phyloP scores from a whole-genome alignment of 1,140 invertebrate species.

The Uloborus diversus region DNA sequence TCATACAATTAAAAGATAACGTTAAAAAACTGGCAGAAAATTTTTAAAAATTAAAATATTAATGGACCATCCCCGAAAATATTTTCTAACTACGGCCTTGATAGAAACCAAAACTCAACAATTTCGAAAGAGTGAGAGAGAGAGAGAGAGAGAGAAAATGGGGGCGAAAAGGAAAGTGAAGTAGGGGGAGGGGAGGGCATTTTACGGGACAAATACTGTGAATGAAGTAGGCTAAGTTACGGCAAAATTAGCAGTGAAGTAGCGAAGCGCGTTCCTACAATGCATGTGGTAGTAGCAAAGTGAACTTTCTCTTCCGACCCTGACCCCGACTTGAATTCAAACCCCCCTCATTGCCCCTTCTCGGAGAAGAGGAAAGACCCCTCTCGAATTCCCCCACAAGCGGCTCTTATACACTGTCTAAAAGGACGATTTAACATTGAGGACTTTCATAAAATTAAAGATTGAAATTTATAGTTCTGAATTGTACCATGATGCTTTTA shows the following conservation, averaged over 20 bases:
- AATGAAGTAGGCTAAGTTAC: neutral
- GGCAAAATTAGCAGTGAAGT: neutral
- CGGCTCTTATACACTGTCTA: constrained; percentile 34
- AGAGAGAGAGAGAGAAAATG: neutral
- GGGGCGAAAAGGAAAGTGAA: neutral
- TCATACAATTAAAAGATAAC: too few relatives aligned
- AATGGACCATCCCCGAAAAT: too few relatives aligned
- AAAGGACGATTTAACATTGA: constrained; percentile 3
- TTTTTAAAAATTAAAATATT: too few relatives aligned
- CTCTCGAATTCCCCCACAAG: neutral
- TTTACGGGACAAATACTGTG: neutral
- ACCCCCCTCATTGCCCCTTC: neutral
- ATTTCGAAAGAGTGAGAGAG: neutral
- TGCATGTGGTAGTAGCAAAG: neutral
- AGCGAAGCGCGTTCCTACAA: constrained; percentile 11
- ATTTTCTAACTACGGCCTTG: too few relatives aligned
- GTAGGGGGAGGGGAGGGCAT: neutral
- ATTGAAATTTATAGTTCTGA: neutral
- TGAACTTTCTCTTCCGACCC: constrained; percentile 10
- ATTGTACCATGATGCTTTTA: too few relatives aligned
- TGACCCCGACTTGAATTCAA: constrained; percentile 3
- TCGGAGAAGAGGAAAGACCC: neutral
- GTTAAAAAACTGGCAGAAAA: too few relatives aligned
- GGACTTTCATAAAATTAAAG: neutral
- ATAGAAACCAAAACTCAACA: too few relatives aligned